phyloP scores from a whole-genome alignment of 2,797 vertebrate genomes.

The Karalla daura region DNA sequence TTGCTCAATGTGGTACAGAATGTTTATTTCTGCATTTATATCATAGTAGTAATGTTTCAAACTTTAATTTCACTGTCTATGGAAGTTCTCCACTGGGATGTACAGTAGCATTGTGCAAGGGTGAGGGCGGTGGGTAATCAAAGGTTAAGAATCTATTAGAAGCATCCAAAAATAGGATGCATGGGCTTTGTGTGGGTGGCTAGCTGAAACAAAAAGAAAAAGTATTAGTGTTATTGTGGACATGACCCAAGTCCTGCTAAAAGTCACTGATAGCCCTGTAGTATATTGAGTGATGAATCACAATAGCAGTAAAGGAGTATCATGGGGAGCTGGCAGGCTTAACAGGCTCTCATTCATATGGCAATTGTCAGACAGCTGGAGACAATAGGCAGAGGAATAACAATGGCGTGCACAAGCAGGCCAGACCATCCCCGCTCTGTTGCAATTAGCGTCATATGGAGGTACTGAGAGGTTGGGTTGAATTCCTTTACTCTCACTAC shows the following conservation, averaged over 20 bases:
- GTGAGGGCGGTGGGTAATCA: neutral
- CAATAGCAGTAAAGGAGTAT: constrained; percentile 72
- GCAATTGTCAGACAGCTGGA: constrained; percentile 63
- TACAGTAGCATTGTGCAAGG: too few species aligned
- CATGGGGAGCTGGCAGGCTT: constrained; percentile 66
- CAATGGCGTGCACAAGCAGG: constrained; percentile 73
- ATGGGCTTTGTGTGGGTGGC: constrained; percentile 20
- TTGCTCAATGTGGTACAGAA: too few species aligned
- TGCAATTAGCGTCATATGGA: constrained; percentile 79
- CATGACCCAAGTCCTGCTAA: constrained; percentile 17
- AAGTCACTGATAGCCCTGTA: constrained; percentile 64
- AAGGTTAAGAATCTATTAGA: neutral
- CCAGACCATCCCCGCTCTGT: constrained; percentile 63
- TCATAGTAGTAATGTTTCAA: too few species aligned
- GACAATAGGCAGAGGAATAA: constrained; percentile 72
- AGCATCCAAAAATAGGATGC: neutral
- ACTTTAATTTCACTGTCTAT: too few species aligned
- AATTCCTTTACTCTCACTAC: constrained; percentile 76
- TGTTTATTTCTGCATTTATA: too few species aligned
- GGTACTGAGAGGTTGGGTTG: constrained; percentile 54
- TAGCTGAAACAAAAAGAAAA: constrained; percentile 9
- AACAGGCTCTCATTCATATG: constrained; percentile 72
- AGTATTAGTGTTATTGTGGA: constrained; percentile 21
- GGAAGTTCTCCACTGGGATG: neutral
- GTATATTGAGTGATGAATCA: constrained; percentile 63